Conservation (phyloP, 1,140 invertebrate species). For the Cyrtorhinus lividipennis region DNA sequence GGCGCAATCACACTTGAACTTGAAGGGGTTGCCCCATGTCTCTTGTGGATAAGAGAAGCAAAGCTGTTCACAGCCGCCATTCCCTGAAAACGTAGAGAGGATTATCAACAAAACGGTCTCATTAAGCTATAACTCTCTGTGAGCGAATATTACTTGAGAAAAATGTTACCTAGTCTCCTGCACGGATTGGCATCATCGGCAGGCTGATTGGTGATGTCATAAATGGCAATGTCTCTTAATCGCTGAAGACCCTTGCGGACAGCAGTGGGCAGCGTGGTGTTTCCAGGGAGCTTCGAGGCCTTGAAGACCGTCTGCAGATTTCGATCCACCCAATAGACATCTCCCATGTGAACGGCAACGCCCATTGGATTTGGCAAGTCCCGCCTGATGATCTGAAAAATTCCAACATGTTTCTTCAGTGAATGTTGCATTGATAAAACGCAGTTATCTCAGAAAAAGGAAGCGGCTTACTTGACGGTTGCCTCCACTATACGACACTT, state of each 20-base stretch:
- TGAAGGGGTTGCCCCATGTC: slow-evolving; percentile 29
- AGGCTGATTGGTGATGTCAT: slow-evolving; percentile 75
- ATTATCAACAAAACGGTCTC: not conserved
- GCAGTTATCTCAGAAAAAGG: too few relatives aligned
- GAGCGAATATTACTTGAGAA: not conserved
- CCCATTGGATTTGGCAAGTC: slow-evolving; percentile 93
- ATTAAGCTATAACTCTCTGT: too few relatives aligned
- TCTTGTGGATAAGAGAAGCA: slow-evolving; percentile 82
- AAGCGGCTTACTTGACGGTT: slow-evolving; percentile 53
- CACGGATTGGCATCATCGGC: slow-evolving; percentile 65
- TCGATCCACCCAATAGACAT: slow-evolving; percentile 92
- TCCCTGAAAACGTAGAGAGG: slow-evolving; percentile 30
- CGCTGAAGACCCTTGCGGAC: slow-evolving; percentile 70
- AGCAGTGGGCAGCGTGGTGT: slow-evolving; percentile 39
- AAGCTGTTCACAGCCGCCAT: slow-evolving; percentile 80
- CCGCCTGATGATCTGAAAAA: slow-evolving; percentile 53
- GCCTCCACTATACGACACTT: slow-evolving; percentile 62
- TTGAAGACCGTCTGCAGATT: slow-evolving; percentile 80
- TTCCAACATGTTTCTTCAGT: too few relatives aligned
- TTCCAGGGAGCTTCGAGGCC: slow-evolving; percentile 60
- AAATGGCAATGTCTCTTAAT: slow-evolving; percentile 78
- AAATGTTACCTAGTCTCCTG: slow-evolving; percentile 32
- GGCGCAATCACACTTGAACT: slow-evolving; percentile 77
- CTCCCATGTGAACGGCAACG: slow-evolving; percentile 64
- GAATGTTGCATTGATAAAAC: too few relatives aligned